Percentiles rank a stretch among this genome's conserved stretches.
These are phyloP conservation scores for Aphelenchoides avenae DNA, from an alignment of 1,140 invertebrate genomes.

Conservation along the genomic window DNA sequence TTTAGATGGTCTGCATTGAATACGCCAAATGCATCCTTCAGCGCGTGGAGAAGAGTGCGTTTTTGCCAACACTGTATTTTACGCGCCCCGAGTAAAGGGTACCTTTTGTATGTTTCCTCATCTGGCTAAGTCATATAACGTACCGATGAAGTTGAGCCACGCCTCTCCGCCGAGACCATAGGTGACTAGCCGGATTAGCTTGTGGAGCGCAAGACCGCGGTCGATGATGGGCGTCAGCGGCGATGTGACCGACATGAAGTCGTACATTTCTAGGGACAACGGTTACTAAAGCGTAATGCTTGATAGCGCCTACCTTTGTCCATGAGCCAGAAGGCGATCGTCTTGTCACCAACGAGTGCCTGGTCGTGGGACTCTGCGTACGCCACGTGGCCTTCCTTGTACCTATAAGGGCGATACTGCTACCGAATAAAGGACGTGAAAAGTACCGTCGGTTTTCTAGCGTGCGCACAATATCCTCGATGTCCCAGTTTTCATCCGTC, in stretches of 20 bases:
- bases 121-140: too few species aligned
- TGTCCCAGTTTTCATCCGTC: conserved; percentile 89
- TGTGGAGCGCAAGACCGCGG: conserved; percentile 89
- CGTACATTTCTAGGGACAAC: conserved; percentile 56
- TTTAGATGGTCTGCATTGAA: too few species aligned
- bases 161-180: conserved; percentile 89
- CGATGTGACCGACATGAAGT: conserved; percentile 61
- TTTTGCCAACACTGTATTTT: too few species aligned
- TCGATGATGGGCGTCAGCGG: conserved; percentile 70
- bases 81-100: too few species aligned
- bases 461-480: conserved; percentile 84
- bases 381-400: conserved; percentile 86
- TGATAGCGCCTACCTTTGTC: conserved; percentile 75
- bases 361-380: conserved; percentile 98
- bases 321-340: conserved; percentile 98
- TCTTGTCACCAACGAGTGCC: conserved; percentile 96
- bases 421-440: background rate
- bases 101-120: too few species aligned
- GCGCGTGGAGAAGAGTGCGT: too few species aligned
- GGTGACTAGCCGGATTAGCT: conserved; percentile 90
- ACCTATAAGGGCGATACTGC: conserved; percentile 22
- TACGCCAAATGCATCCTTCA: too few species aligned
- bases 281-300: background rate
- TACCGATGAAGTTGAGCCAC: conserved; percentile 91
- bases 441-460: conserved; percentile 85